phyloP scores from a whole-genome alignment of 2,113 vertebrate species.

The Gnathonemus echidnorhynchus region DNA sequence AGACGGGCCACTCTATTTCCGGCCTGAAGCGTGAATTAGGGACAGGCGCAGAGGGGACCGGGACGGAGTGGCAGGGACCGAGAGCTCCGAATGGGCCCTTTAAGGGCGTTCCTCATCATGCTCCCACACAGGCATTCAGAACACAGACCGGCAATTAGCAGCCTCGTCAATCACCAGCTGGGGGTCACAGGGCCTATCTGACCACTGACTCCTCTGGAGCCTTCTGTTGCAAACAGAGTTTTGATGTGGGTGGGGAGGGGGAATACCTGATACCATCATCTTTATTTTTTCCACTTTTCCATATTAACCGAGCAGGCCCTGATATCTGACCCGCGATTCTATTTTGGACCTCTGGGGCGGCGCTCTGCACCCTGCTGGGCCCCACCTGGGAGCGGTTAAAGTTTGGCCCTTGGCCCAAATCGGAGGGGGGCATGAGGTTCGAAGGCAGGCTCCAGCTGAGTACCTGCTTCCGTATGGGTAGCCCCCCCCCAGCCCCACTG shows the following conservation, averaged over 20 bases:
- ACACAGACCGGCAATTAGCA: neutral
- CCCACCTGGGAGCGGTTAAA: neutral
- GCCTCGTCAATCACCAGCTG: neutral
- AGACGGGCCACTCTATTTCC: constrained; percentile 5
- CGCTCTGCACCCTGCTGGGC: neutral
- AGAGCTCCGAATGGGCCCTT: neutral
- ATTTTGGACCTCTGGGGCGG: neutral
- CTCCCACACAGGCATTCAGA: neutral
- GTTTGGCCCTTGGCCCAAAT: neutral
- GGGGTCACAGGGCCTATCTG: neutral
- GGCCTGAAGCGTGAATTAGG: neutral
- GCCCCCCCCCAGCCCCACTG: neutral
- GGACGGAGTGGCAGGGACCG: neutral
- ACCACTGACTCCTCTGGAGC: neutral
- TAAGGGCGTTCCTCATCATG: neutral
- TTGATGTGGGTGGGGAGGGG: neutral
- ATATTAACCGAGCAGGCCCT: neutral
- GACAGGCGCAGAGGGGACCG: neutral
- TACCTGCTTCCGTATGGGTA: neutral
- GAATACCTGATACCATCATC: neutral
- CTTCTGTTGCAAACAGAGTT: neutral
- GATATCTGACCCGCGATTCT: neutral
- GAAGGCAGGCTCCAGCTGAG: neutral
- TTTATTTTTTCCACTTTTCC: constrained; percentile 5
- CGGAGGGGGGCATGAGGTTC: no score